A percentile compares a stretch with the other conserved stretches of the same genome.
phyloP scores from a whole-genome alignment of 1,140 invertebrate species.

The Aradophagus sp. region DNA sequence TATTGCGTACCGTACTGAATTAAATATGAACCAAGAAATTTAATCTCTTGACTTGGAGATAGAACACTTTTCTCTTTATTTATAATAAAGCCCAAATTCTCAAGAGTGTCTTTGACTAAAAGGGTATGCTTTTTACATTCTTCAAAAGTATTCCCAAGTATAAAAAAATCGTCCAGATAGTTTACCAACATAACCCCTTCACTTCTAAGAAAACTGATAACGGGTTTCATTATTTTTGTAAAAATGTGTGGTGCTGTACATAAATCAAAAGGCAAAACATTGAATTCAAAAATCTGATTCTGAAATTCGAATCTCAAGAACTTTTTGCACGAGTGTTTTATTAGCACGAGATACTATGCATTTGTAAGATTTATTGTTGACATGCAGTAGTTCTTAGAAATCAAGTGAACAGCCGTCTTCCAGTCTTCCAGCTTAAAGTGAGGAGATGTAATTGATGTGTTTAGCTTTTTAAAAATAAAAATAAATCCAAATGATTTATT shows the following conservation, averaged over 20 bases:
- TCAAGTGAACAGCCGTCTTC: slow-evolving; percentile 31
- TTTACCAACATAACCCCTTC: slow-evolving; percentile 14
- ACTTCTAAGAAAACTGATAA: slow-evolving; percentile 10
- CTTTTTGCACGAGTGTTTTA: slow-evolving; percentile 42
- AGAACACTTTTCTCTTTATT: slow-evolving; percentile 17
- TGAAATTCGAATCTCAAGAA: slow-evolving; percentile 45
- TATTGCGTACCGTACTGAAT: slow-evolving; percentile 24
- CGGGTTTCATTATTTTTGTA: slow-evolving; percentile 13
- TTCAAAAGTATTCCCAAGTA: background rate
- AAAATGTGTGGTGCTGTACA: slow-evolving; percentile 19
- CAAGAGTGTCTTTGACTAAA: background rate
- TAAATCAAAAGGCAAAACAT: slow-evolving; percentile 21
- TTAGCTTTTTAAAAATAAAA: slow-evolving; percentile 53
- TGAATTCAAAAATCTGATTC: slow-evolving; percentile 31
- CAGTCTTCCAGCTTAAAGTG: slow-evolving; percentile 58
- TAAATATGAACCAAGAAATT: slow-evolving; percentile 33
- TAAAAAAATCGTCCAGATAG: slow-evolving; percentile 27
- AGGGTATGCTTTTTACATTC: slow-evolving; percentile 8
- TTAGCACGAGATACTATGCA: slow-evolving; percentile 46
- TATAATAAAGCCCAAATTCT: slow-evolving; percentile 22
- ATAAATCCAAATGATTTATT: slow-evolving; percentile 13
- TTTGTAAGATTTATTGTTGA: slow-evolving; percentile 39
- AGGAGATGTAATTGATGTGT: slow-evolving; percentile 26
- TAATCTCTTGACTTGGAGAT: slow-evolving; percentile 1
- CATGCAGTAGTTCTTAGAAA: slow-evolving; percentile 25